A percentile compares a stretch with the other conserved stretches of the same genome.
Evolutionary conservation across 1,140 invertebrate genomes (phyloP).

Genomic region (Trichomalopsis sarcophagae): DNA sequence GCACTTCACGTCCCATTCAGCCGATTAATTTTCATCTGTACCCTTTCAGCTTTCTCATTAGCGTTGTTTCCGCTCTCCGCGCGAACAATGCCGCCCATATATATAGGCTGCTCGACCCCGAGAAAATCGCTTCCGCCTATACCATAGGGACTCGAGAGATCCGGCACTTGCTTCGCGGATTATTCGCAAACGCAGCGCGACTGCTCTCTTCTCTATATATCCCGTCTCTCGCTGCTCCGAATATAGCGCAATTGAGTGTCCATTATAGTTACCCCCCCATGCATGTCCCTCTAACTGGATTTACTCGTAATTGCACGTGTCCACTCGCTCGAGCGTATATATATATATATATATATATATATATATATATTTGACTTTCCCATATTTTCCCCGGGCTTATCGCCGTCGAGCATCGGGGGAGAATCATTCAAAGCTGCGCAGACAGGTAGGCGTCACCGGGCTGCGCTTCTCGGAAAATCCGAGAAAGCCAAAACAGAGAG

Average conservation of each 20-base stretch:
- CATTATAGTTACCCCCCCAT: not conserved
- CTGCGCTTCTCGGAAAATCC: not conserved
- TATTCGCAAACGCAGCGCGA: constrained; percentile 5
- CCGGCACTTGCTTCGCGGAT: constrained; percentile 52
- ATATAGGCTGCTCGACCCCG: constrained; percentile 50
- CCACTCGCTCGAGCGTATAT: not conserved
- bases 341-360: not conserved
- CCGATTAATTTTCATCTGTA: constrained; percentile 73
- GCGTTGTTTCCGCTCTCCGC: constrained; percentile 65
- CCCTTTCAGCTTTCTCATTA: constrained; percentile 71
- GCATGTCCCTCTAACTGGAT: not conserved
- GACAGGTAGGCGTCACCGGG: not conserved
- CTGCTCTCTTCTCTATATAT: not conserved
- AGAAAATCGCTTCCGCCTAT: constrained; percentile 69
- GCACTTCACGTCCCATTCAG: constrained; percentile 69
- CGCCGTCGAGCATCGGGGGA: not conserved
- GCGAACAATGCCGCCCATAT: constrained; percentile 25
- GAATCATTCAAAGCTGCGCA: not conserved
- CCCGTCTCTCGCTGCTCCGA: not conserved
- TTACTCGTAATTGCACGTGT: not conserved
- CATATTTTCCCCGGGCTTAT: no score
- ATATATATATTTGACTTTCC: not conserved
- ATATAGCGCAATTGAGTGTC: not conserved
- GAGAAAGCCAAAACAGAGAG: not conserved
- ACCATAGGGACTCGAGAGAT: constrained; percentile 57